Base-by-base conservation (phyloP, 2,797 vertebrate genomes). In the Xiphorhynchus erythropygius region DNA sequence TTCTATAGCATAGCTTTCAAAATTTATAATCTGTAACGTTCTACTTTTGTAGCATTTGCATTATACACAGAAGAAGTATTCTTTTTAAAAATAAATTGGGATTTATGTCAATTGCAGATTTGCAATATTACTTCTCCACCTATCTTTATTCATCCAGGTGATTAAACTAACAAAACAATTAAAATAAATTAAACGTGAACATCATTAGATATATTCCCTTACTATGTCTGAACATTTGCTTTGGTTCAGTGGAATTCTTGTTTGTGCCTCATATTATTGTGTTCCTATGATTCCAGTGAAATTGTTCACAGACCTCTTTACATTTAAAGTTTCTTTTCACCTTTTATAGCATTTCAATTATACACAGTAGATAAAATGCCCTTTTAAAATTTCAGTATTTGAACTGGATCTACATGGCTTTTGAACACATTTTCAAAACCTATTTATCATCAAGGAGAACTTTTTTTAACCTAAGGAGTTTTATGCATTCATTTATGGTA, bases 401-500 rank as follows among this genome's bases (percentile, higher is more conserved):
- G 33, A 91, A 76, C 88, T 39, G 35, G 67, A 68, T 78, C 37
- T 11, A 9, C 19, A 7, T 86, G 46, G 22, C 25, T 82, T 94
- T 93, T 84, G 59, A 92, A 82, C 42, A 90, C 39, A 56, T 82
- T 79, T 87, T 65, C 55, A 64, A 88, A 89, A 85, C 12, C 22
- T 50, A 33, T 80, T 89, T 92, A 46, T 73, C 39, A 80, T 68
- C 28, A 84, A 92, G 63, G n/a, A 67, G 19, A 80, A 77, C 19
- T 62, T 91, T 76, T 93, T 89, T 87, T 60, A 85, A 93, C 56
- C 32, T 74, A 67, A 75, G 23, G 32, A 78, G 52, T 84, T 77
- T 65, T 80, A 50, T 89, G 49, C 55, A 71, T 92, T 70, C 23
- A 55, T 85, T 90, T 93, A 84, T 92, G 80, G 55, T 63, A 85